These are phyloP conservation scores for Alviniconcha marisindica DNA, from an alignment of 1,140 invertebrate species.

Conservation along the genomic window DNA sequence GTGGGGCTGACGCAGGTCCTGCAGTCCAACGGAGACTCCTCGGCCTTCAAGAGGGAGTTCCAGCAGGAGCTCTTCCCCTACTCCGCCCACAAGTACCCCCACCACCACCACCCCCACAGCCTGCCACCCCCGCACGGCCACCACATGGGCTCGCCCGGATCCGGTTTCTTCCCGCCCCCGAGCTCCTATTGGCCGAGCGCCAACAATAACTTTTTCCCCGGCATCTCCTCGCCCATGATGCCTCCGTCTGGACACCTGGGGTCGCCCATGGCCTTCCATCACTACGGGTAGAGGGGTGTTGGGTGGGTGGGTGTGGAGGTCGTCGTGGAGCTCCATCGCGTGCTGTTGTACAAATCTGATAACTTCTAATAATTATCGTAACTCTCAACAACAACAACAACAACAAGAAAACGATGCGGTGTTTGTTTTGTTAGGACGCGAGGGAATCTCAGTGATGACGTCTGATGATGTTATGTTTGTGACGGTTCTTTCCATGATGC, in stretches of 20 bases:
- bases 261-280: slow-evolving; percentile 42
- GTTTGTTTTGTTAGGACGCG: too few species aligned
- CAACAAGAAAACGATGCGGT: too few species aligned
- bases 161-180: slow-evolving; percentile 39
- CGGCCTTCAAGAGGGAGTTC: slow-evolving; percentile 87
- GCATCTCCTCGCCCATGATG: slow-evolving; percentile 46
- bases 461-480: too few species aligned
- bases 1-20: slow-evolving; percentile 78
- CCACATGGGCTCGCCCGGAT: slow-evolving; percentile 45
- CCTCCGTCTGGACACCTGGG: slow-evolving; percentile 41
- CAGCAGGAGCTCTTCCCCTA: slow-evolving; percentile 87
- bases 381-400: too few species aligned
- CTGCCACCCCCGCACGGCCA: slow-evolving; percentile 37
- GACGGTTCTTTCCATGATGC: too few species aligned
- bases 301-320: too few species aligned
- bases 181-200: slow-evolving; percentile 47
- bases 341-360: too few species aligned
- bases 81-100: slow-evolving; percentile 84
- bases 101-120: slow-evolving; percentile 51
- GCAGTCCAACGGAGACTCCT: slow-evolving; percentile 69
- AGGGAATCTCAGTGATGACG: too few species aligned
- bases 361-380: too few species aligned
- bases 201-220: slow-evolving; percentile 48
- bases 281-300: slow-evolving; percentile 6
- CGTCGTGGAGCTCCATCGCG: too few species aligned